Conservation (phyloP, 1,140 invertebrate species). For the Aphaenogaster floridana region DNA sequence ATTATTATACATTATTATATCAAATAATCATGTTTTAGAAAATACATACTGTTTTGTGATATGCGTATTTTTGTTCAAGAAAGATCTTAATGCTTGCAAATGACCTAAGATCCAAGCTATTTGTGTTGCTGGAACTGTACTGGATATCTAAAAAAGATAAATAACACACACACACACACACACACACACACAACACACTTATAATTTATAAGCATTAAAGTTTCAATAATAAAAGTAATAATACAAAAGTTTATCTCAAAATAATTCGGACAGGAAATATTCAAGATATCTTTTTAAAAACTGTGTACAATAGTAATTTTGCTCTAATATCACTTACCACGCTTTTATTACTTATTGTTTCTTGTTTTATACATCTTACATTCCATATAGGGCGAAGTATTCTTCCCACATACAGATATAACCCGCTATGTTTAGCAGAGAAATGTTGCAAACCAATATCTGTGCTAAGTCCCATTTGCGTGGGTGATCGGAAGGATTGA, state of each 20-base stretch:
- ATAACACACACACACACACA: no score
- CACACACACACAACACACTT: not conserved
- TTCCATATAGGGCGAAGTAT: slow-evolving; percentile 95
- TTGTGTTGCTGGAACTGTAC: slow-evolving; percentile 87
- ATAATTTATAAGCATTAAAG: not conserved
- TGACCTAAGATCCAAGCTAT: slow-evolving; percentile 89
- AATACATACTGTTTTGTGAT: slow-evolving; percentile 82
- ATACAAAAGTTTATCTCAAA: not conserved
- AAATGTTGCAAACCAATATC: slow-evolving; percentile 88
- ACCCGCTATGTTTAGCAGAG: slow-evolving; percentile 96
- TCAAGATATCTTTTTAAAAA: not conserved
- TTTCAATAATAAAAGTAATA: not conserved
- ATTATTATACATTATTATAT: not conserved
- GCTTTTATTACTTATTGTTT: slow-evolving; percentile 88
- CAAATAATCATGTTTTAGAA: not conserved
- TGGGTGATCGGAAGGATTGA: slow-evolving; percentile 72
- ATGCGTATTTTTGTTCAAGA: slow-evolving; percentile 89
- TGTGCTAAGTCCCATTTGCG: slow-evolving; percentile 76
- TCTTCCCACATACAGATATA: slow-evolving; percentile 96
- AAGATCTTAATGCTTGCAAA: slow-evolving; percentile 89
- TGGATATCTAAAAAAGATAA: slow-evolving; percentile 82
- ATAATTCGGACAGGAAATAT: slow-evolving; percentile 10
- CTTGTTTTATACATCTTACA: slow-evolving; percentile 90
- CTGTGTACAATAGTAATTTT: slow-evolving; percentile 11
- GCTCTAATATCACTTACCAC: slow-evolving; percentile 85